Conservation (phyloP, 1,140 invertebrate genomes). For the Phocides pigmalion region DNA sequence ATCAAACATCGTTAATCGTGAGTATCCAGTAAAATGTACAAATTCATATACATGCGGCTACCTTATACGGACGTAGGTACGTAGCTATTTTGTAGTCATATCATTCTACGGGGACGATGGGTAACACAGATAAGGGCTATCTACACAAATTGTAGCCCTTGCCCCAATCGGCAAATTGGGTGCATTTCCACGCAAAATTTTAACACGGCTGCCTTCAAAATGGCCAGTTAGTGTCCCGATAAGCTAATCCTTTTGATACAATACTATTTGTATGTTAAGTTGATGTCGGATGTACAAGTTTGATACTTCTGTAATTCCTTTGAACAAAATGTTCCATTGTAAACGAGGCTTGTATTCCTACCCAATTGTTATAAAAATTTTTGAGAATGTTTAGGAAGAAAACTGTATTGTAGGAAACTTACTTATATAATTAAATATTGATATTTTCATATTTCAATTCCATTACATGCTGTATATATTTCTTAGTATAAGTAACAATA, state of each 20-base stretch:
- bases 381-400: too few relatives aligned
- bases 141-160: slow-evolving; percentile 70
- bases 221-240: slow-evolving; percentile 42
- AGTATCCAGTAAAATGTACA: too few relatives aligned
- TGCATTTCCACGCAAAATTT: slow-evolving; percentile 75
- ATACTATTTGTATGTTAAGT: slow-evolving; percentile 41
- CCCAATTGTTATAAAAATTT: too few relatives aligned
- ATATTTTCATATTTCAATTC: too few relatives aligned
- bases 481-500: too few relatives aligned
- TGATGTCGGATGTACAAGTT: slow-evolving; percentile 20
- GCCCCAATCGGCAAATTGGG: slow-evolving; percentile 71
- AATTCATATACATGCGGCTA: not conserved
- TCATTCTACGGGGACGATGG: slow-evolving; percentile 57
- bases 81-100: slow-evolving; percentile 54
- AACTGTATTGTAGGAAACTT: too few relatives aligned
- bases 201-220: slow-evolving; percentile 50
- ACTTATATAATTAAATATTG: too few relatives aligned
- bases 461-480: too few relatives aligned
- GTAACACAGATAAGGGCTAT: slow-evolving; percentile 68
- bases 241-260: slow-evolving; percentile 37
- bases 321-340: not conserved
- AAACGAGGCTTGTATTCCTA: too few relatives aligned
- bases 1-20: too few relatives aligned
- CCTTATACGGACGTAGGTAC: not conserved
- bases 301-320: slow-evolving; percentile 2